Conservation (phyloP, 2,113 vertebrate genomes). For the Daubentonia madagascariensis region DNA sequence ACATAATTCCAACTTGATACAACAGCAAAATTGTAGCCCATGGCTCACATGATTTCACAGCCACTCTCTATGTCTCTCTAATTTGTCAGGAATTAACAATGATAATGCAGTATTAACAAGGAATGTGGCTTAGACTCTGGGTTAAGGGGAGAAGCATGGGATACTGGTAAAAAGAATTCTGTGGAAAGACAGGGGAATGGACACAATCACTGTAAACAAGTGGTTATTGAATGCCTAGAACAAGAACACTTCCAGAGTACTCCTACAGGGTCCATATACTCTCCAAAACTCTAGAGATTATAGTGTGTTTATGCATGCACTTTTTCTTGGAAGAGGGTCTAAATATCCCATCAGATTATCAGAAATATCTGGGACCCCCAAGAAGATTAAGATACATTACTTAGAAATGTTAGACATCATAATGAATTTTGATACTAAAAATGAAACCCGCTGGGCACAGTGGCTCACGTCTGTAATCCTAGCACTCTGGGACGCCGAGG, state of each 20-base stretch:
- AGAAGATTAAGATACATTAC: neutral
- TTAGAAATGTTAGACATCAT: neutral
- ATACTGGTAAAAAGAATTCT: neutral
- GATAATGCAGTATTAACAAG: neutral
- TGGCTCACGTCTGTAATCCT: too few relatives aligned
- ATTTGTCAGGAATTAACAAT: neutral
- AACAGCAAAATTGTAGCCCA: neutral
- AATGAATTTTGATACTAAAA: neutral
- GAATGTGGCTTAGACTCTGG: neutral
- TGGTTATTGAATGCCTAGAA: neutral
- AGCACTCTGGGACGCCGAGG: too few relatives aligned
- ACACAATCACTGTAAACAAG: neutral
- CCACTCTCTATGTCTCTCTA: neutral
- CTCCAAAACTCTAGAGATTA: neutral
- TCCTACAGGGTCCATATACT: neutral
- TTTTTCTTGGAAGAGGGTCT: neutral
- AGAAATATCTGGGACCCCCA: neutral
- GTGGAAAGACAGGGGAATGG: neutral
- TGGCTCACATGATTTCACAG: neutral
- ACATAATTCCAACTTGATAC: neutral
- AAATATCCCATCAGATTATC: neutral
- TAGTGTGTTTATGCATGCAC: rapidly evolving
- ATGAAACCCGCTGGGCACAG: neutral
- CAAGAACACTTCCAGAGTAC: neutral
- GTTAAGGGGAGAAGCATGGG: neutral